These are phyloP conservation scores for Chesias legatella DNA, from an alignment of 2,888 invertebrate genomes.

Conservation along the genomic window DNA sequence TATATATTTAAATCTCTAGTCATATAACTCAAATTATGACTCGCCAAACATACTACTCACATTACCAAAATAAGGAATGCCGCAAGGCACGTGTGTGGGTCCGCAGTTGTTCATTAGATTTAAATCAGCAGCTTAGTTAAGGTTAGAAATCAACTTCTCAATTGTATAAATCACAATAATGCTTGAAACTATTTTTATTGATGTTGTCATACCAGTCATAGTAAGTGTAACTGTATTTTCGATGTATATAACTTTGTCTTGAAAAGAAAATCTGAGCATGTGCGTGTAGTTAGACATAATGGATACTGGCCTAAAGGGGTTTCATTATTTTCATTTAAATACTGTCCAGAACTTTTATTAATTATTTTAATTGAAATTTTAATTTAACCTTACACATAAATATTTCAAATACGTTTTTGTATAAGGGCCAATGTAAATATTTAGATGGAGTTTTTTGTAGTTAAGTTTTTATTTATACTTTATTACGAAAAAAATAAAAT, in stretches of 20 bases:
- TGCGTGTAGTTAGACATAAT: slow-evolving; percentile 45
- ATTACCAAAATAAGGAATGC: background rate
- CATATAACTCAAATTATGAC: slow-evolving; percentile 11
- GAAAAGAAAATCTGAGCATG: slow-evolving; percentile 45
- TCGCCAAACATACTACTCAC: slow-evolving; percentile 9
- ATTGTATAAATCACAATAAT: slow-evolving; percentile 52
- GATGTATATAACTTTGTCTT: slow-evolving; percentile 36
- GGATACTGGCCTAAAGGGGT: slow-evolving; percentile 32
- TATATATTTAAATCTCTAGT: slow-evolving; percentile 13
- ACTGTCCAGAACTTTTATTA: slow-evolving; percentile 1
- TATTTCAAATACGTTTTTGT: slow-evolving; percentile 30
- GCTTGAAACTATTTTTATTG: slow-evolving; percentile 57
- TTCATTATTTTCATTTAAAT: slow-evolving; percentile 2
- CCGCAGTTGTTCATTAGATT: slow-evolving; percentile 16
- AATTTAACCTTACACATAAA: background rate
- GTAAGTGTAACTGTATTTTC: slow-evolving; percentile 44
- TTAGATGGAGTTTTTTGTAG: slow-evolving; percentile 42
- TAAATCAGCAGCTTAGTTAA: slow-evolving; percentile 3
- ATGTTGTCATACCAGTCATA: slow-evolving; percentile 41
- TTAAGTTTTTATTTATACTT: slow-evolving; percentile 47
- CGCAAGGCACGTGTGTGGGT: slow-evolving; percentile 6
- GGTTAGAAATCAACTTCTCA: slow-evolving; percentile 13
- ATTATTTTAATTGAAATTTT: no score
- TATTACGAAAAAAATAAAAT: slow-evolving; percentile 14
- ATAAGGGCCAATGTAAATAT: slow-evolving; percentile 69